Conservation (phyloP, 2,888 invertebrate genomes). For the Taphrorychus bicolor region DNA sequence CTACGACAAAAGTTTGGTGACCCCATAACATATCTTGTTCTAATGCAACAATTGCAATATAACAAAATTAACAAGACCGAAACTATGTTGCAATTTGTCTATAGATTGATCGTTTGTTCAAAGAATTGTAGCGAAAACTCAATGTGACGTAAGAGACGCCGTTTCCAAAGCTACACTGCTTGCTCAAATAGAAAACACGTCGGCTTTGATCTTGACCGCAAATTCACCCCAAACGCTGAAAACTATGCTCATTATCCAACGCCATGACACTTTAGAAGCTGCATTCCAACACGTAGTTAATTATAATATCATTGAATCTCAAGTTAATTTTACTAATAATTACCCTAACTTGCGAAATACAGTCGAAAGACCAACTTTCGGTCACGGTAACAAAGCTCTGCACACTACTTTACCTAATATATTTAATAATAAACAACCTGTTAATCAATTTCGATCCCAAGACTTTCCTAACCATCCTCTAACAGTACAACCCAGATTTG, state of each 20-base stretch:
- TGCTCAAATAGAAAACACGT: constrained; percentile 5
- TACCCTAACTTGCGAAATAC: background rate
- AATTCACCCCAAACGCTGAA: background rate
- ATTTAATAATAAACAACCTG: no score
- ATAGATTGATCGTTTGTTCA: background rate
- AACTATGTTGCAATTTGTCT: background rate
- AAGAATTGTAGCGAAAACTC: background rate
- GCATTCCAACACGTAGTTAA: background rate
- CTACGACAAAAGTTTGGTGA: constrained; percentile 8
- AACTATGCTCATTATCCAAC: constrained; percentile 9
- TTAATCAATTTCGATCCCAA: background rate
- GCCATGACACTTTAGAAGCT: constrained; percentile 3
- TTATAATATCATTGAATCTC: constrained; percentile 14
- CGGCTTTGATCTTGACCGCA: background rate
- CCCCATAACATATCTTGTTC: background rate
- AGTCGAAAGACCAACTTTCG: background rate
- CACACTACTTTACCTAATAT: no score
- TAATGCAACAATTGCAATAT: constrained; percentile 10
- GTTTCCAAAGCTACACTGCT: background rate
- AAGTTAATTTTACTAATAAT: background rate
- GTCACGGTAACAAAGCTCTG: background rate
- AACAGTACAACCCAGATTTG: background rate
- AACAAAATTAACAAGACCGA: constrained; percentile 2
- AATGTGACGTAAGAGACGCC: background rate
- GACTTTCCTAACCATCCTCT: background rate